These are phyloP conservation scores for Lepidurus packardi DNA, from an alignment of 1,140 invertebrate genomes.

Conservation along the genomic window DNA sequence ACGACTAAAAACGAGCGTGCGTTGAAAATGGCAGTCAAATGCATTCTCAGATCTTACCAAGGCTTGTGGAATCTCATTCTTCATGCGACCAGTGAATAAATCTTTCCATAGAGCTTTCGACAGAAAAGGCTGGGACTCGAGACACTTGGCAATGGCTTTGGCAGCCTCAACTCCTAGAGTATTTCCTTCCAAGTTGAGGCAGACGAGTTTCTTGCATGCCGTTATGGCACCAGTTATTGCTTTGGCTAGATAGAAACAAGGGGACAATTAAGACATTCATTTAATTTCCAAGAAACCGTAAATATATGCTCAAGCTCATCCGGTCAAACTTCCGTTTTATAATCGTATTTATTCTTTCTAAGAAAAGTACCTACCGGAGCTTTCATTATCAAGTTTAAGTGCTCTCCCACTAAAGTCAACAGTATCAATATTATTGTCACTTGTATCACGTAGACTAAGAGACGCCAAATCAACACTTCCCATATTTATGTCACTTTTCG, in stretches of 20 bases:
- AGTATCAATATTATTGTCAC: background rate
- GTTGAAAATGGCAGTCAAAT: slow-evolving; percentile 20
- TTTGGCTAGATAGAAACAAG: slow-evolving; percentile 40
- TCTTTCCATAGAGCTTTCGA: slow-evolving; percentile 88
- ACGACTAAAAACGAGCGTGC: slow-evolving; percentile 50
- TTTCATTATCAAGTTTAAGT: slow-evolving; percentile 58
- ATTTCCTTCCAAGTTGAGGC: slow-evolving; percentile 82
- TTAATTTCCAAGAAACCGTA: background rate
- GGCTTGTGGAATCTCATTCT: slow-evolving; percentile 88
- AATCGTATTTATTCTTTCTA: slow-evolving; percentile 17
- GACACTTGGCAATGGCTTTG: slow-evolving; percentile 69
- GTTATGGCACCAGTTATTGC: slow-evolving; percentile 40
- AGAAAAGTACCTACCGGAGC: slow-evolving; percentile 55
- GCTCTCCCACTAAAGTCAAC: slow-evolving; percentile 60
- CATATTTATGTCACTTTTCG: background rate
- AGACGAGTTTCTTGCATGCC: slow-evolving; percentile 38
- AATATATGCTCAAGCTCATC: background rate
- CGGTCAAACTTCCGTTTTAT: slow-evolving; percentile 28
- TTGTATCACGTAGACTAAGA: background rate
- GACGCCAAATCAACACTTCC: background rate
- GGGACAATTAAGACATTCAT: background rate
- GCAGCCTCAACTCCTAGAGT: slow-evolving; percentile 85
- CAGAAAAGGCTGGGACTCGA: slow-evolving; percentile 68
- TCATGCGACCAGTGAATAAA: slow-evolving; percentile 90
- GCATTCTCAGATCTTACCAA: slow-evolving; percentile 53